Evolutionary conservation across 2,888 invertebrate species (phyloP).

Genomic region (Fragum whitleyi): DNA sequence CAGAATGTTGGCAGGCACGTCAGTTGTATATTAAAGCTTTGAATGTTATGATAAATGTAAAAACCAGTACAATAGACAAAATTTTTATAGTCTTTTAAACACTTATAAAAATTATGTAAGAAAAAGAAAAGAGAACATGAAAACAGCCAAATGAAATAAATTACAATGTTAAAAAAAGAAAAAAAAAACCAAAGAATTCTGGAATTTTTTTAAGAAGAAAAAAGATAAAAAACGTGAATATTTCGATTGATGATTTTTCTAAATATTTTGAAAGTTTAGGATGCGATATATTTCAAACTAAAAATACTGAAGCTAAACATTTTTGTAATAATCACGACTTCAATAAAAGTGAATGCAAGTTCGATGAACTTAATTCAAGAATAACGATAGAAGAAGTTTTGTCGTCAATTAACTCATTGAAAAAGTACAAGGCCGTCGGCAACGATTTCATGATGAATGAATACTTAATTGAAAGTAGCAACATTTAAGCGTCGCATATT

Average conservation of each 20-base stretch:
- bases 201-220: too few relatives aligned
- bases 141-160: slow-evolving; percentile 7
- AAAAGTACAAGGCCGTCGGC: slow-evolving; percentile 10
- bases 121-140: slow-evolving; percentile 4
- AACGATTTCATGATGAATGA: slow-evolving; percentile 21
- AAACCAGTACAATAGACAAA: not conserved
- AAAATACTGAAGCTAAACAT: slow-evolving; percentile 8
- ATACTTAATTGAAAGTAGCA: slow-evolving; percentile 26
- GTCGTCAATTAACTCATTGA: not conserved
- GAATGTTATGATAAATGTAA: not conserved
- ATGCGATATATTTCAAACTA: not conserved
- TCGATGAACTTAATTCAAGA: slow-evolving; percentile 20
- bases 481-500: too few relatives aligned
- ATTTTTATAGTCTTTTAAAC: slow-evolving; percentile 6
- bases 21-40: not conserved
- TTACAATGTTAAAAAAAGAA: slow-evolving; percentile 1
- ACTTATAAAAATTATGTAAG: slow-evolving; percentile 20
- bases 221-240: not conserved
- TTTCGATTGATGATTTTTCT: too few relatives aligned
- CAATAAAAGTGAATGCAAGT: not conserved
- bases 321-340: slow-evolving; percentile 16
- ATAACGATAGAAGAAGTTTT: slow-evolving; percentile 6
- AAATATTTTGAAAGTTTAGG: slow-evolving; percentile 10
- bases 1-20: too few relatives aligned
- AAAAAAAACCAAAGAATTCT: not conserved